A percentile compares a stretch with the other conserved stretches of the same genome.
Evolutionary conservation across 2,113 vertebrate genomes (phyloP).

Genomic region (Melanotaenia duboulayi): DNA sequence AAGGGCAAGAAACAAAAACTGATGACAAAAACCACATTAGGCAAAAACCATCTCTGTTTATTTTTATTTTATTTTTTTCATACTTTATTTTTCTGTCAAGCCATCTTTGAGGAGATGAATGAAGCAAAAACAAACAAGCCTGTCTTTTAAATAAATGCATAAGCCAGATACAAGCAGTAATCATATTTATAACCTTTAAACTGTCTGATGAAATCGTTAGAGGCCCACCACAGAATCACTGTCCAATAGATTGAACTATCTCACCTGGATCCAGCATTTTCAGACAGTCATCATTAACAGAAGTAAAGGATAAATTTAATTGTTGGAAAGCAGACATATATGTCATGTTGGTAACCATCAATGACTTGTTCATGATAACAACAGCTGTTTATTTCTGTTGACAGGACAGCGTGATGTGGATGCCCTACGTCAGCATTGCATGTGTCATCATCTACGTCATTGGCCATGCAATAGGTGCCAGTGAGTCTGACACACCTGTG

Average conservation of each 20-base stretch:
- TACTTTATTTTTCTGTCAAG: no score
- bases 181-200: constrained; percentile 40
- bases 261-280: constrained; percentile 9
- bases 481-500: constrained; percentile 79
- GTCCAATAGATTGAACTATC: constrained; percentile 10
- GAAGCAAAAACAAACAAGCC: no score
- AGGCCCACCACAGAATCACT: constrained; percentile 6
- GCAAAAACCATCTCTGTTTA: no score
- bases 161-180: no score
- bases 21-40: no score
- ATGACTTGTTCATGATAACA: constrained; percentile 8
- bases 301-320: neutral
- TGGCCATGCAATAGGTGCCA: constrained; percentile 92
- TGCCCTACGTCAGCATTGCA: constrained; percentile 91
- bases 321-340: no score
- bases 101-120: no score
- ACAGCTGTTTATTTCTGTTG: constrained; percentile 42
- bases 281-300: neutral
- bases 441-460: constrained; percentile 89
- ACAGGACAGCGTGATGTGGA: constrained; percentile 83
- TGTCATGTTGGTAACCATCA: constrained; percentile 19
- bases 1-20: no score
- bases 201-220: neutral
- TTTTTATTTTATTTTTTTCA: no score
- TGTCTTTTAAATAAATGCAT: no score